Evolutionary conservation across 2,888 invertebrate species (phyloP), one percentile per base, ranked within the genome.

Genomic region (Rotaria macrura): DNA sequence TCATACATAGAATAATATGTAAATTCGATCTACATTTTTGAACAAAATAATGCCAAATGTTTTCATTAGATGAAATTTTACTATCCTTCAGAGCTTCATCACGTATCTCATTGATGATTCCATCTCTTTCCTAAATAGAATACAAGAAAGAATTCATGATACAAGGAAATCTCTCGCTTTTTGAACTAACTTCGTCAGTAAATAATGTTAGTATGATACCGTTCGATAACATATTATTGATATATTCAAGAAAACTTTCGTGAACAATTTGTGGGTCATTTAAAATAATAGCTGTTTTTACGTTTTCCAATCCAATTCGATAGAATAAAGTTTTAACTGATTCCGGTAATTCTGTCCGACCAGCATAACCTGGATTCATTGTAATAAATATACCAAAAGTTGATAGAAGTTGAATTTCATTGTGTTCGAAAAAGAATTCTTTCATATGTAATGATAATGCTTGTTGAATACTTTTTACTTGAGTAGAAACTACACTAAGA

Each of bases 291-390:
- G 95, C 94, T 0, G 93, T 93, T 87, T 93, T 93, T 90, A 94
- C 95, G 84, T 94, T 93, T 6, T 95, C 94, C 3, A 94, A 93
- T 0, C 96, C 96, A 9, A 95, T 93, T 88, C 93, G 92, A 87
- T 92, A 93, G 90, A 99, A 99, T 87, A 99, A 93, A 91, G 99
- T 98, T 93, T 99, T 99, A 91, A 99, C 93, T 91, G 99, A 99
- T 90, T 99, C 99, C 0, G 99, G 99, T 87, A 99, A 92, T 92
- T 99, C 99, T 87, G 98, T 98, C 87, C 99, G 94, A 38, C 99
- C 99, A 74, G 98, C 99, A 91, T 99, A 99, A 43, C 98, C 99
- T 49, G 99, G 99, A 93, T 99, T 99, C 99, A 99, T 99, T 0
- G 99, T 99, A 88, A 99, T 79, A 25, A 84, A 84, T 55, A 84